Evolutionary conservation across 2,888 invertebrate species (phyloP).

Genomic region (Lordiphosa fenestrarum): DNA sequence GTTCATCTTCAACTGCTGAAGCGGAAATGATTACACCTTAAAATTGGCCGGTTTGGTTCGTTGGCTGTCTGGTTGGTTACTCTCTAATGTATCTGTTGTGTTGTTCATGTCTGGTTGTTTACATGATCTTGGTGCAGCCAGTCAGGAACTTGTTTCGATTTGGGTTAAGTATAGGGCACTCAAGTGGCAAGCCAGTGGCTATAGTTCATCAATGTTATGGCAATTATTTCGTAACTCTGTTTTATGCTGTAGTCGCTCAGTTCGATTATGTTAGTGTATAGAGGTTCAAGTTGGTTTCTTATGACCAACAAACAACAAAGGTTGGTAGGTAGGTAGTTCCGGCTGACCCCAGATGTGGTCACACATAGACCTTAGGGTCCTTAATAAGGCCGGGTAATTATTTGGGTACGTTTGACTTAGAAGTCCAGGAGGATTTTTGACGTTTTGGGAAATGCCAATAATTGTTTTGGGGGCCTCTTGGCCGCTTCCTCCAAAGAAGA

Average conservation of each 20-base stretch:
- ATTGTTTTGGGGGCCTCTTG: too few species aligned
- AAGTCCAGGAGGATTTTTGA: too few species aligned
- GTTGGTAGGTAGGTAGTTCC: too few species aligned
- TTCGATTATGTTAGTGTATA: conserved; percentile 5
- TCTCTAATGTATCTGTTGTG: conserved; percentile 23
- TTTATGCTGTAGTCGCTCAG: neutral
- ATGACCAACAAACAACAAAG: neutral
- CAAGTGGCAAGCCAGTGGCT: conserved; percentile 31
- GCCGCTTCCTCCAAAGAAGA: too few species aligned
- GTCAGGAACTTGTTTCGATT: conserved; percentile 51
- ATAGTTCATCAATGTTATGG: conserved; percentile 16
- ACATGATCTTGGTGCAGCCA: conserved; percentile 3
- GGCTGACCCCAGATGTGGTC: too few species aligned
- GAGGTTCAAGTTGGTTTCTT: too few species aligned
- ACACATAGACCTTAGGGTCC: too few species aligned
- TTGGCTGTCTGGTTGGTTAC: neutral
- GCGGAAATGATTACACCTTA: conserved; percentile 56
- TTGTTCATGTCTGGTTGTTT: conserved; percentile 29
- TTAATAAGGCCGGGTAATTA: too few species aligned
- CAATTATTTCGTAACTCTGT: conserved; percentile 1
- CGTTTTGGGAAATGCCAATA: too few species aligned
- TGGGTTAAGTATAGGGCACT: conserved; percentile 63
- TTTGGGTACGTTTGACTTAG: too few species aligned
- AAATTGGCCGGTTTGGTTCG: conserved; percentile 11
- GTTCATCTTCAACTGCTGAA: conserved; percentile 67